Percentiles rank a stretch among this genome's conserved stretches.
Evolutionary conservation across 1,140 invertebrate genomes (phyloP).

Genomic region (Monomorium pharaonis): DNA sequence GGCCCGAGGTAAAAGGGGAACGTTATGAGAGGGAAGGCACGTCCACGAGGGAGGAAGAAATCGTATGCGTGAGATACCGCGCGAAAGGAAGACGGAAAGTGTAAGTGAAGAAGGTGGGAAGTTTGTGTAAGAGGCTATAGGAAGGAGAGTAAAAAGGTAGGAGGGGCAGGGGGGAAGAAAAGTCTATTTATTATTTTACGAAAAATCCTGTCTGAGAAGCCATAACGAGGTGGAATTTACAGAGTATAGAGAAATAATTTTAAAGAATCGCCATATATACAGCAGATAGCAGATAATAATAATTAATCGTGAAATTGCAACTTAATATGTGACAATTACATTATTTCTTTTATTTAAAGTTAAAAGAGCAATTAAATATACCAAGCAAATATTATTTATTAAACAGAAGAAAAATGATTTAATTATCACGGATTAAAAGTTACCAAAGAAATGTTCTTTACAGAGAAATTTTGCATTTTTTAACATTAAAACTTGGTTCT

Average conservation of each 20-base stretch:
- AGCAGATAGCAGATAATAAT: neutral
- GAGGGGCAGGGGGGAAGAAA: neutral
- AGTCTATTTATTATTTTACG: slow-evolving; percentile 33
- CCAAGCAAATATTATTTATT: neutral
- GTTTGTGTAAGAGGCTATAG: slow-evolving; percentile 15
- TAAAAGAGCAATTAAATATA: neutral
- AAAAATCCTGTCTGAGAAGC: neutral
- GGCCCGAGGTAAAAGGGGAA: slow-evolving; percentile 64
- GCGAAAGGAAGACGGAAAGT: slow-evolving; percentile 17
- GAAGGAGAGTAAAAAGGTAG: slow-evolving; percentile 9
- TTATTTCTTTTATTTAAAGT: neutral
- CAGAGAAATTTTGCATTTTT: neutral
- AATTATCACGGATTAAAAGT: neutral
- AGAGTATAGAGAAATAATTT: neutral
- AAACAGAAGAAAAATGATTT: neutral
- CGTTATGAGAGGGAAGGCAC: slow-evolving; percentile 28
- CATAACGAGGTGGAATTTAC: neutral
- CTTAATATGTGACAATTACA: neutral
- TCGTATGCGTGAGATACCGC: slow-evolving; percentile 8
- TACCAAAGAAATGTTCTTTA: neutral
- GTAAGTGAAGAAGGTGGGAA: neutral
- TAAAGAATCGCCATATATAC: neutral
- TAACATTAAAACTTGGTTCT: neutral
- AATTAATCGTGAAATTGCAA: neutral
- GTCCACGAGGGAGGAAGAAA: slow-evolving; percentile 7